Evolutionary conservation across 2,888 invertebrate genomes (phyloP).

Genomic region (Phengaris alcon): DNA sequence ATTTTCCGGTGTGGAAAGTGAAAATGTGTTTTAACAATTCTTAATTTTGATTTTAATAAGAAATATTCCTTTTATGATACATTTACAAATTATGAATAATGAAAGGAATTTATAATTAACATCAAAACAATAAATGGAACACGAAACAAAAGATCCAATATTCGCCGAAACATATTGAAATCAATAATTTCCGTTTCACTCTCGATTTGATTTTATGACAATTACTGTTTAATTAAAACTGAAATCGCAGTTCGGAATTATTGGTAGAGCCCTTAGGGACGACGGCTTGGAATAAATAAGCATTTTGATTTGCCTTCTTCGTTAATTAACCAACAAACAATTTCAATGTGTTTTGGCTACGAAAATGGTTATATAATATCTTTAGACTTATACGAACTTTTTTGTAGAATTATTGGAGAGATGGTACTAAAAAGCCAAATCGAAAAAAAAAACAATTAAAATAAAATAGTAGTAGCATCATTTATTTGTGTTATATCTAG

Average conservation of each 20-base stretch:
- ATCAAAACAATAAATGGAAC: not conserved
- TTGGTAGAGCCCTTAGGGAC: not conserved
- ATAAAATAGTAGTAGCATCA: too few species aligned
- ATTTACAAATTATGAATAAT: not conserved
- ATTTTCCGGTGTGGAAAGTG: too few species aligned
- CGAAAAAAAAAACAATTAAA: too few species aligned
- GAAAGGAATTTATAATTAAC: not conserved
- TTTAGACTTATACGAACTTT: too few species aligned
- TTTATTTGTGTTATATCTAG: too few species aligned
- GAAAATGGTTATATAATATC: not conserved
- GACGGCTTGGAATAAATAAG: constrained; percentile 13
- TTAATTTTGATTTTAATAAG: too few species aligned
- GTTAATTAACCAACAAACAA: constrained; percentile 1
- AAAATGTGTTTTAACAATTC: too few species aligned
- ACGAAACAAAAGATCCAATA: not conserved
- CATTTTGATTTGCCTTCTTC: not conserved
- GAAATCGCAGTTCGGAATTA: constrained; percentile 1
- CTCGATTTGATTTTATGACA: constrained; percentile 7
- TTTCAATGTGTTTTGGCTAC: not conserved
- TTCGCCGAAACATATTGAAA: constrained; percentile 4
- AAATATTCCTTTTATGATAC: too few species aligned
- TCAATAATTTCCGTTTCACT: constrained; percentile 10
- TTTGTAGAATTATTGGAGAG: too few species aligned
- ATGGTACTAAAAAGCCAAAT: too few species aligned
- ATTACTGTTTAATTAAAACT: constrained; percentile 17